Base-by-base conservation (phyloP, 2,797 vertebrate species). In the Fistularia tabacaria region DNA sequence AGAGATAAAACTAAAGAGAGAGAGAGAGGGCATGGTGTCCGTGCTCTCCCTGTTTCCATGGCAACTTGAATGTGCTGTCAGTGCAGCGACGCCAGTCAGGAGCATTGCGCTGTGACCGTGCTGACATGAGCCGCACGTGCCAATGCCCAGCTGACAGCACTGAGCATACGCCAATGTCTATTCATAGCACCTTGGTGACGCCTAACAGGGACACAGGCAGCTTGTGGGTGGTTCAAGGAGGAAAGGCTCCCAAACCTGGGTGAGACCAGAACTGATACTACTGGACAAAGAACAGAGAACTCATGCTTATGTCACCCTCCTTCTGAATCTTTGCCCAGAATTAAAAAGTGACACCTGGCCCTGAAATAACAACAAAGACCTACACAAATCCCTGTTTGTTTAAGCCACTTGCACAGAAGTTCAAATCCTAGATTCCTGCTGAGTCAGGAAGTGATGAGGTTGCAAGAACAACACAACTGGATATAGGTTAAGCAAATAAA, bases 11-110 rank as follows among this genome's bases (percentile, higher is more conserved):
- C 51, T 64, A 65, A 51, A 42, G 64, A 53, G 75, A 80, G 57
- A 64, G 62, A 74, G 75, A 82, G 77, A 79, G 82, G 70, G 55
- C 25, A 25, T 25, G 64, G 66, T 79, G 83, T 81, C 68, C 71
- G 69, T 81, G 83, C 83, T 85, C 76, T 88, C 78, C 63, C 71
- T 87, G 91, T 92, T 92, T 90, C 90, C 89, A 92, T 91, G 85
- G 87, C 64, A 66, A 92, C 87, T 76, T 54, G 36, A 85, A 85
- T 83, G 86, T 83, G 82, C 83, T 77, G 80, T 80, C 68, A 49
- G 81, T 84, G 81, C 64, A 81, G 83, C 87, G 89, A 90, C 87
- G 79, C 74, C 75, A 70, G 59, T 82, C 9, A 40, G 81, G 81
- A 87, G 76, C 67, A 39, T 70, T 72, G 77, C 64, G 48, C 75